Percentiles rank a stretch among this genome's conserved stretches.
Evolutionary conservation across 2,797 vertebrate genomes (phyloP).

Genomic region (Brachyrhaphis roseni): DNA sequence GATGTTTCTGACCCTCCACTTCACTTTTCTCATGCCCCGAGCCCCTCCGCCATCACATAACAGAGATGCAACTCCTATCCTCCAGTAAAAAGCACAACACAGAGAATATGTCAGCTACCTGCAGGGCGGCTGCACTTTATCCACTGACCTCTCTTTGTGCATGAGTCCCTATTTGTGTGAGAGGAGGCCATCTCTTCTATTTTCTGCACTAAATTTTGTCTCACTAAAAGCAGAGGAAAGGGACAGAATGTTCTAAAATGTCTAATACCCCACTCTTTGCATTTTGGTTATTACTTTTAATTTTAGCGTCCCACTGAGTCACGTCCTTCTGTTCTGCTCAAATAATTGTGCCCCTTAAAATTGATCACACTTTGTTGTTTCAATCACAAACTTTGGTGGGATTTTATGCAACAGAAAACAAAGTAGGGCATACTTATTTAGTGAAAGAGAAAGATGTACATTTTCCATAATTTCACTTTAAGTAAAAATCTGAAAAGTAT

Average conservation of each 20-base stretch:
- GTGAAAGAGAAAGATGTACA: neutral
- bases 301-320: neutral
- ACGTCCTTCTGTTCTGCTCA: neutral
- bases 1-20: conserved; percentile 32
- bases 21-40: conserved; percentile 21
- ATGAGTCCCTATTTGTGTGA: conserved; percentile 1
- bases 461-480: neutral
- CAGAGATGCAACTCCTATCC: conserved; percentile 35
- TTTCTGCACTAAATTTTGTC: neutral
- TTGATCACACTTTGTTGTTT: conserved; percentile 1
- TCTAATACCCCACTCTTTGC: neutral
- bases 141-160: conserved; percentile 41
- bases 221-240: neutral
- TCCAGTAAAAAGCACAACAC: conserved; percentile 42
- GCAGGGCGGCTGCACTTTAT: conserved; percentile 49
- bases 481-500: neutral
- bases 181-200: neutral
- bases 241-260: conserved; percentile 1
- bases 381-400: neutral
- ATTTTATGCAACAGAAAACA: neutral
- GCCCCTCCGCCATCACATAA: conserved; percentile 34
- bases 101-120: conserved; percentile 61
- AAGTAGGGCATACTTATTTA: neutral
- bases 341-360: neutral
- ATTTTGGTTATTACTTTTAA: neutral